Evolutionary conservation across 2,888 invertebrate species (phyloP).

Genomic region (Ethmia dodecea): DNA sequence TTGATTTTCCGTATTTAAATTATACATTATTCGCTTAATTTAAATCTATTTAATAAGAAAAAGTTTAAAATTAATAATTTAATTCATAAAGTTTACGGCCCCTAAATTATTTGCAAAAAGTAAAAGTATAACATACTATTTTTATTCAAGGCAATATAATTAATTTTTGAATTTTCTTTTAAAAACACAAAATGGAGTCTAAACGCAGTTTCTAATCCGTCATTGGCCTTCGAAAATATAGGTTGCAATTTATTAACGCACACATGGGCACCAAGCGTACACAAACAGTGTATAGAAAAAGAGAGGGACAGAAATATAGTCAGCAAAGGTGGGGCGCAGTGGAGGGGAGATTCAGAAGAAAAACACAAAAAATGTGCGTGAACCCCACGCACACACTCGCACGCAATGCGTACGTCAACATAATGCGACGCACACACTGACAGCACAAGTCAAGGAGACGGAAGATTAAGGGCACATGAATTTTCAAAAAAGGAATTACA

Average conservation of each 20-base stretch:
- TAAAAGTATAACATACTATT: no score
- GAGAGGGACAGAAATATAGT: constrained; percentile 66
- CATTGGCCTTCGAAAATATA: constrained; percentile 74
- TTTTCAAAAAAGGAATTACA: constrained; percentile 6
- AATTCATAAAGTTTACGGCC: no score
- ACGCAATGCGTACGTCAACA: constrained; percentile 30
- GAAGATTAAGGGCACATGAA: constrained; percentile 53
- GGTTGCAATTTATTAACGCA: constrained; percentile 71
- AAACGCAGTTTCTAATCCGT: constrained; percentile 41
- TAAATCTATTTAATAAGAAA: background rate
- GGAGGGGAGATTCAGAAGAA: constrained; percentile 52
- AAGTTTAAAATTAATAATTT: background rate
- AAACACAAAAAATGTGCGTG: constrained; percentile 73
- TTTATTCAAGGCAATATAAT: no score
- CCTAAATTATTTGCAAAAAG: no score
- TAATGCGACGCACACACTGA: constrained; percentile 41
- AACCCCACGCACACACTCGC: constrained; percentile 51
- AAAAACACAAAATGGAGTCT: constrained; percentile 14
- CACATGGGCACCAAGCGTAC: constrained; percentile 52
- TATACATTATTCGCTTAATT: background rate
- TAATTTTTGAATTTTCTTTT: no score
- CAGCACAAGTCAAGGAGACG: constrained; percentile 42
- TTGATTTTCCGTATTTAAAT: background rate
- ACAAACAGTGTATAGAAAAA: constrained; percentile 53
- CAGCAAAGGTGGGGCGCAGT: constrained; percentile 60